These are phyloP conservation scores for Nothocercus julius DNA, from an alignment of 2,113 vertebrate species.

Conservation along the genomic window DNA sequence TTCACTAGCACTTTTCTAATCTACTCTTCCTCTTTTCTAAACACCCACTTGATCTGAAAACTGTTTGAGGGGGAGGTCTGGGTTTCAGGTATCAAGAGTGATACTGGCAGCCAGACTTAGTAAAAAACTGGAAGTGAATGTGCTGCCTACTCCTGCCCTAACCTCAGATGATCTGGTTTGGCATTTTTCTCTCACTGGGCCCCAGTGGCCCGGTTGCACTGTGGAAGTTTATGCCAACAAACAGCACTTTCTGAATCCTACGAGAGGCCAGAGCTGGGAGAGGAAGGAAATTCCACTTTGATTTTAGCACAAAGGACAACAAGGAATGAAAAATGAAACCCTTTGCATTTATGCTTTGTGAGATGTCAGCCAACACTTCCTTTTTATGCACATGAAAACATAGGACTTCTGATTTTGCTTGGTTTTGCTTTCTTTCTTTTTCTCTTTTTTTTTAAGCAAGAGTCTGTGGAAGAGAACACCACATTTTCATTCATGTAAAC, in stretches of 20 bases:
- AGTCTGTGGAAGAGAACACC: not conserved
- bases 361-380: not conserved
- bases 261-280: not conserved
- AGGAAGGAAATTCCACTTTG: conserved; percentile 38
- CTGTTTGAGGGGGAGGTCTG: not conserved
- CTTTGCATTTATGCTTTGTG: not conserved
- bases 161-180: not conserved
- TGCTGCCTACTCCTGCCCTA: not conserved
- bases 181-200: not conserved
- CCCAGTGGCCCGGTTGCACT: not conserved
- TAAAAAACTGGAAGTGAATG: conserved; percentile 1
- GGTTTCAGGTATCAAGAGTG: not conserved
- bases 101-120: not conserved
- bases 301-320: not conserved
- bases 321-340: conserved; percentile 56
- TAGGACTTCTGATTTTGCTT: not conserved
- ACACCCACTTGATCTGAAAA: not conserved
- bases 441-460: not conserved
- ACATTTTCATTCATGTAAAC: not conserved
- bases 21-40: not conserved
- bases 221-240: not conserved
- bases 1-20: not conserved
- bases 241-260: not conserved
- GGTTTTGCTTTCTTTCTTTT: too few relatives aligned
- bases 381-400: not conserved